These are phyloP conservation scores for Lasiurus cinereus DNA, from an alignment of 2,113 vertebrate species.

Conservation along the genomic window DNA sequence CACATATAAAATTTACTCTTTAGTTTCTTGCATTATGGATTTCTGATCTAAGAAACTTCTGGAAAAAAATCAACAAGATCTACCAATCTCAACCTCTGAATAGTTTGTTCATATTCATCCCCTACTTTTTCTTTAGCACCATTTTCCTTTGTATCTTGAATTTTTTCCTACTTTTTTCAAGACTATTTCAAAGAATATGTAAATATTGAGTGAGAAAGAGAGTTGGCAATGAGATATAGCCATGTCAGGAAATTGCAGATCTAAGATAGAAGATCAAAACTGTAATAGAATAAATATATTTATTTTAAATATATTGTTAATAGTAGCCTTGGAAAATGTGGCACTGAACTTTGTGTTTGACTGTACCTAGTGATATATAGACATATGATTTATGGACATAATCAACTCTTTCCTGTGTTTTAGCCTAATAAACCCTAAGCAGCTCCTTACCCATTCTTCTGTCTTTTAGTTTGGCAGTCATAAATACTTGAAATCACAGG, in stretches of 20 bases:
- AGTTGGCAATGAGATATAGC: neutral
- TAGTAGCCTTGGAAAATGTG: neutral
- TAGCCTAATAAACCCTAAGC: neutral
- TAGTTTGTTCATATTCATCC: neutral
- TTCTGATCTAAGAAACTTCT: neutral
- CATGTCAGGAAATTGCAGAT: neutral
- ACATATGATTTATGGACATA: neutral
- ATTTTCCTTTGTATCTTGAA: neutral
- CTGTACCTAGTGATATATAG: neutral
- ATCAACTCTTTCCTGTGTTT: slow-evolving; percentile 25
- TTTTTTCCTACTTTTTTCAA: neutral
- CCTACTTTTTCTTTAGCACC: neutral
- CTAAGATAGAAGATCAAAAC: neutral
- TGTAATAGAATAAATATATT: neutral
- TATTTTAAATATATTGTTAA: slow-evolving; percentile 25
- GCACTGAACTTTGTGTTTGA: neutral
- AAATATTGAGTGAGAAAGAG: neutral
- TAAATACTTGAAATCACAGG: slow-evolving; percentile 17
- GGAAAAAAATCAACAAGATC: neutral
- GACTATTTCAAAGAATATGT: neutral
- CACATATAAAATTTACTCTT: neutral
- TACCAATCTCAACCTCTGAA: neutral
- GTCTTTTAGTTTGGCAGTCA: neutral
- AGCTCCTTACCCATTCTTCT: neutral
- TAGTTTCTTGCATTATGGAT: neutral